These are phyloP conservation scores for Leucoraja ocellata DNA, from an alignment of 2,797 vertebrate species.

Conservation along the genomic window DNA sequence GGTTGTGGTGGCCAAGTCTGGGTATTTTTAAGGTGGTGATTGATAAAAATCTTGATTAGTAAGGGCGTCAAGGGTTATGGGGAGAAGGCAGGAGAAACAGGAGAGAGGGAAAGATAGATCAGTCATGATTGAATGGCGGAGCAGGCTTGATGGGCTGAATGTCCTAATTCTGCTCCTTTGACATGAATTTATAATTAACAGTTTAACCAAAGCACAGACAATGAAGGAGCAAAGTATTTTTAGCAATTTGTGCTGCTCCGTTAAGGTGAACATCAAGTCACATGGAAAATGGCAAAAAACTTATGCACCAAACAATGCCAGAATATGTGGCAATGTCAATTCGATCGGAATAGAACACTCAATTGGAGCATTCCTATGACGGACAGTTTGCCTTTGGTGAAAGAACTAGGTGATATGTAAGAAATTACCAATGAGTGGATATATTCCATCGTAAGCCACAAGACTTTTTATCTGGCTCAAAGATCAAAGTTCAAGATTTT, in stretches of 20 bases:
- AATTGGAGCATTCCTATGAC: not conserved
- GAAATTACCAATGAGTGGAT: not conserved
- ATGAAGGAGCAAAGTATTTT: not conserved
- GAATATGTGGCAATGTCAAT: not conserved
- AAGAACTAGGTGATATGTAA: not conserved
- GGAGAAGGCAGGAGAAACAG: too few species aligned
- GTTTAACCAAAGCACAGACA: not conserved
- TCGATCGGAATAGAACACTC: not conserved
- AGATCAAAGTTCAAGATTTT: not conserved
- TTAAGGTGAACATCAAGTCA: not conserved
- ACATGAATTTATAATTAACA: too few species aligned
- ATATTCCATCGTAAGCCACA: not conserved
- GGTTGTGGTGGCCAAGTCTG: too few species aligned
- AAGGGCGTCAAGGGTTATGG: too few species aligned
- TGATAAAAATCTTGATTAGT: too few species aligned
- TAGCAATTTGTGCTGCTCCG: not conserved
- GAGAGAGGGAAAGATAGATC: too few species aligned
- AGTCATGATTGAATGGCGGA: too few species aligned
- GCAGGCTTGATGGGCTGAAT: too few species aligned
- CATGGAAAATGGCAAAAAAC: not conserved
- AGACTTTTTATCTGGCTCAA: not conserved
- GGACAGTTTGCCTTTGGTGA: not conserved
- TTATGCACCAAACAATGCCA: not conserved
- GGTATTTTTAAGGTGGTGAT: too few species aligned
- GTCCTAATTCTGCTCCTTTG: too few species aligned